Base-by-base conservation (phyloP, 2,888 invertebrate species). In the Lingula anatina region DNA sequence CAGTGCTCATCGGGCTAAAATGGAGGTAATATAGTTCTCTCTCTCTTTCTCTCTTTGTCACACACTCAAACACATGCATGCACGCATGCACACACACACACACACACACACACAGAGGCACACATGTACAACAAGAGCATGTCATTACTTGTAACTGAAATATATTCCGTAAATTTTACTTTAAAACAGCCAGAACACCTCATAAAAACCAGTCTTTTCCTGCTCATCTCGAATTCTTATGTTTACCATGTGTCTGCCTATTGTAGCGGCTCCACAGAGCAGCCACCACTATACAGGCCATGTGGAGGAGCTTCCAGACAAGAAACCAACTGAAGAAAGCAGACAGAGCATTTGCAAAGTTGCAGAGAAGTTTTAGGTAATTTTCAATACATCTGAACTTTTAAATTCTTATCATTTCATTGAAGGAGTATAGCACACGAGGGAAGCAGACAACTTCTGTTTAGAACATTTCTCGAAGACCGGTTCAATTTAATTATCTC, bases 301-400 rank as follows among this genome's bases (percentile, higher is more conserved):
- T 63, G 41, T 76, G 74, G 71, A 68, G 63, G 51, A 73, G 75
- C 23, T 68, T 56, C 35, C 51, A 57, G 1, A 63, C 71, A 4
- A 58, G 75, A 28, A 61, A 60, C 41, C 65, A 61, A 47, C 58
- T 76, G 9, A 51, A 59, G 21, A 63, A 61, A 46, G 71, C 71
- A 4, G 61, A 71, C 50, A 59, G 54, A 44, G 65, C 68, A 4
- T 66, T 76, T 31, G 60, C 66, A 12, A 70, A 66, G 49, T 66
- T 76, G 43, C 75, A 76, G 49, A 62, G 63, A 48, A 61, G 59
- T 12, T 76, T 66, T 60, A 70, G 73, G 74, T 73, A 54, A 21
- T 35, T 35, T 18, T 28, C 31, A n/a, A 18, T 24, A 5, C 25
- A 37, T 9, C 21, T 35, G 2, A 35, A 18, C 18, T 24, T 42